Percentiles rank a stretch among this genome's conserved stretches.
Conservation (phyloP, 2,797 vertebrate species). For the Rhinophrynus dorsalis region DNA sequence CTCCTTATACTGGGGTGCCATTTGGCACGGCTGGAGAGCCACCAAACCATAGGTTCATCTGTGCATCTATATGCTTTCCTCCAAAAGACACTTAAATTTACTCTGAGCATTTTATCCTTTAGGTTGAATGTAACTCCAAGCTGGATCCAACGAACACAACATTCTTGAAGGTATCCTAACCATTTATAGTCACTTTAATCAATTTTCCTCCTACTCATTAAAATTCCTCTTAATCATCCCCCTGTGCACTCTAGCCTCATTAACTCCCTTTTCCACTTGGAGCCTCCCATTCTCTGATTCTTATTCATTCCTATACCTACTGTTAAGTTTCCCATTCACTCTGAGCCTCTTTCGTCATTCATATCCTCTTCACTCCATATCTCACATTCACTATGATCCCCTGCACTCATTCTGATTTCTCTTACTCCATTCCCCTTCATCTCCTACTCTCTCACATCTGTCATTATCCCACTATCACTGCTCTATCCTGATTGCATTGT, state of each 20-base stretch:
- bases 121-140: conserved; percentile 98
- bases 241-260: too few species aligned
- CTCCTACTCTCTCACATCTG: conserved; percentile 16
- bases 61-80: too few species aligned
- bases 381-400: not conserved
- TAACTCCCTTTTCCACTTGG: not conserved
- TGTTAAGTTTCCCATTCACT: too few species aligned
- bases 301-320: not conserved
- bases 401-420: not conserved
- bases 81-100: too few species aligned
- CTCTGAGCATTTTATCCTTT: conserved; percentile 15
- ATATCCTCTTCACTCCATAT: not conserved
- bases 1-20: too few species aligned
- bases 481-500: too few species aligned
- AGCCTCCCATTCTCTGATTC: not conserved
- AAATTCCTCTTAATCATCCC: not conserved
- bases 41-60: too few species aligned
- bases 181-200: not conserved
- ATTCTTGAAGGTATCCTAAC: conserved; percentile 86
- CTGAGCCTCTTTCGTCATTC: not conserved
- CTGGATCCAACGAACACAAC: conserved; percentile 96
- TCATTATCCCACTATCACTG: not conserved
- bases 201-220: too few species aligned
- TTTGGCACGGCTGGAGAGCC: too few species aligned
- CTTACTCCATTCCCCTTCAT: not conserved